phyloP scores from a whole-genome alignment of 2,888 invertebrate genomes.

The Hermaeophaga mercurialis region DNA sequence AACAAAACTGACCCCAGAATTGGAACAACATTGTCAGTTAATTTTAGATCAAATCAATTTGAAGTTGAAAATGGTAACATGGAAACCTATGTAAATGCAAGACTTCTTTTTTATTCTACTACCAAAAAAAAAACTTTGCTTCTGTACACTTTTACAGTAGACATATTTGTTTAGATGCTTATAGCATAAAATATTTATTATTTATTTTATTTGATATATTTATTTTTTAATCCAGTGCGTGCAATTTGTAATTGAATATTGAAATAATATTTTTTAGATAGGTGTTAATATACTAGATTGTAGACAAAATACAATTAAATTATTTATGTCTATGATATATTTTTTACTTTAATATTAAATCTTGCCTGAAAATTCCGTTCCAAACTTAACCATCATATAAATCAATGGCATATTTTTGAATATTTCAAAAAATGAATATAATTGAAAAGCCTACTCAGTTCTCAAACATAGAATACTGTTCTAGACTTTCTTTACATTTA shows the following conservation, averaged over 20 bases:
- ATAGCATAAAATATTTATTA: too few species aligned
- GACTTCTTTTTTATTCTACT: neutral
- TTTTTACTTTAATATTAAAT: too few species aligned
- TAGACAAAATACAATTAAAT: neutral
- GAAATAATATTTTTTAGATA: neutral
- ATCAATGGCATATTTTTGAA: too few species aligned
- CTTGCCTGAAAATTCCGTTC: too few species aligned
- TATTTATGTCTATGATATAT: neutral
- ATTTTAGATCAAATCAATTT: constrained; percentile 81
- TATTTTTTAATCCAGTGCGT: neutral
- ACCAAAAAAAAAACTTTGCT: neutral
- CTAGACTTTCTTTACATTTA: too few species aligned
- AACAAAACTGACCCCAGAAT: constrained; percentile 63
- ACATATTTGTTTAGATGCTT: too few species aligned
- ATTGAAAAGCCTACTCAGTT: too few species aligned
- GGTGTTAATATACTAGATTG: neutral
- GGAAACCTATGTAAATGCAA: constrained; percentile 62
- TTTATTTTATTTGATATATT: constrained; percentile 2
- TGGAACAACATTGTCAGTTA: constrained; percentile 72
- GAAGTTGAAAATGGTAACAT: constrained; percentile 74
- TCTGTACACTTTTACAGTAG: neutral
- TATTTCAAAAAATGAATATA: too few species aligned
- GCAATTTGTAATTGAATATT: neutral
- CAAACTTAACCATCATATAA: too few species aligned
- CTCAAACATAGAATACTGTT: too few species aligned